These are phyloP conservation scores for Antrozous pallidus DNA, from an alignment of 2,797 vertebrate species.

Conservation along the genomic window DNA sequence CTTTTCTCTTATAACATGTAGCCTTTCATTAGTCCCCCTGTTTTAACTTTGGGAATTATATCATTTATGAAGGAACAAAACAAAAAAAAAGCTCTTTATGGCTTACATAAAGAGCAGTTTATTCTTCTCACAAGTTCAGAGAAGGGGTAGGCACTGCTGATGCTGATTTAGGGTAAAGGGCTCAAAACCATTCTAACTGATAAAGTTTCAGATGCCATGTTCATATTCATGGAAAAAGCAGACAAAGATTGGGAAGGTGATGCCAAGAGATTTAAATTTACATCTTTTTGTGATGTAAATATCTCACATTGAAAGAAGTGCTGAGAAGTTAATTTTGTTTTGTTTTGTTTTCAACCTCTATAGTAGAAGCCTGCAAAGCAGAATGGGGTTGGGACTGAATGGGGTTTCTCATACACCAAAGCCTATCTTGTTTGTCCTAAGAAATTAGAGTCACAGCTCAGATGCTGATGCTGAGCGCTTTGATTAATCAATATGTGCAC, in stretches of 20 bases:
- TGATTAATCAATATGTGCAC: not conserved
- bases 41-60: not conserved
- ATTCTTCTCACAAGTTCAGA: not conserved
- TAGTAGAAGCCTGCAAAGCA: not conserved
- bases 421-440: not conserved
- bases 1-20: not conserved
- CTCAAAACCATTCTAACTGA: not conserved
- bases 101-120: not conserved
- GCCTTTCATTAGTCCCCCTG: not conserved
- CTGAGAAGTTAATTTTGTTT: not conserved
- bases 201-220: not conserved
- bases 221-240: not conserved
- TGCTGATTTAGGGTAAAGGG: not conserved
- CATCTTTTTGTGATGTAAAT: not conserved
- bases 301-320: not conserved
- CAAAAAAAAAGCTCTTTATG: not conserved
- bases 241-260: not conserved
- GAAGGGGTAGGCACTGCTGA: not conserved
- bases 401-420: not conserved
- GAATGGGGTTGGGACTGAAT: not conserved
- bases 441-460: not conserved
- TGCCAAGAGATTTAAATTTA: not conserved
- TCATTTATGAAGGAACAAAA: not conserved
- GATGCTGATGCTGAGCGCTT: not conserved
- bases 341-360: not conserved